Conservation (phyloP, 1,140 invertebrate genomes). For the Eriocheir sinensis region DNA sequence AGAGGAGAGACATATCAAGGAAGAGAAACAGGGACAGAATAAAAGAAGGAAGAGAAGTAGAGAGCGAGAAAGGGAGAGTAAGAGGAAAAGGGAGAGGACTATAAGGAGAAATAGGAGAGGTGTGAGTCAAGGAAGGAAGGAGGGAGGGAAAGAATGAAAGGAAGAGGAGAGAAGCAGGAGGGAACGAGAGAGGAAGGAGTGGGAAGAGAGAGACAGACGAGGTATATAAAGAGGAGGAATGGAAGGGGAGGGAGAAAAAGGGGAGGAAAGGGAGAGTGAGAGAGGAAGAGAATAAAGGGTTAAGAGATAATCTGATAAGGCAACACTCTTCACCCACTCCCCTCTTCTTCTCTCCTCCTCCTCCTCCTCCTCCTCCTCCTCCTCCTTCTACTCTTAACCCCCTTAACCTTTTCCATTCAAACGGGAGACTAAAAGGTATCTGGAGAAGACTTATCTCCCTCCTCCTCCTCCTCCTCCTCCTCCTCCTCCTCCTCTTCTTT, state of each 20-base stretch:
- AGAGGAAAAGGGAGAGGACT: no score
- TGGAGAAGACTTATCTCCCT: background rate
- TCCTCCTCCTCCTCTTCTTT: no score
- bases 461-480: background rate
- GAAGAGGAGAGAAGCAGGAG: background rate
- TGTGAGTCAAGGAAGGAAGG: no score
- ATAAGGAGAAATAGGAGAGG: no score
- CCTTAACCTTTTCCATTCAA: background rate
- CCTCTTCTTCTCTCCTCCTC: background rate
- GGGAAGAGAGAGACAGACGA: background rate
- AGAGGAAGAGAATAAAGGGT: background rate
- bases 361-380: no score
- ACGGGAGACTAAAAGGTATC: background rate
- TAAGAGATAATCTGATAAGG: background rate
- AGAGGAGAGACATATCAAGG: no score
- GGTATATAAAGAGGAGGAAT: background rate
- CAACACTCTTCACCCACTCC: background rate
- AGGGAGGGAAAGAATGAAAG: background rate
- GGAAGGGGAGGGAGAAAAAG: background rate
- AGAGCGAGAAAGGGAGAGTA: no score
- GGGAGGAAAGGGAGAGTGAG: background rate
- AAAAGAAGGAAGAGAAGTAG: no score
- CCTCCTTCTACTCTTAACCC: background rate
- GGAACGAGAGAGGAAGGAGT: background rate
- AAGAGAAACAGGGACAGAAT: no score